Conservation (phyloP, 2,888 invertebrate genomes). For the Blastobasis lacticolella region DNA sequence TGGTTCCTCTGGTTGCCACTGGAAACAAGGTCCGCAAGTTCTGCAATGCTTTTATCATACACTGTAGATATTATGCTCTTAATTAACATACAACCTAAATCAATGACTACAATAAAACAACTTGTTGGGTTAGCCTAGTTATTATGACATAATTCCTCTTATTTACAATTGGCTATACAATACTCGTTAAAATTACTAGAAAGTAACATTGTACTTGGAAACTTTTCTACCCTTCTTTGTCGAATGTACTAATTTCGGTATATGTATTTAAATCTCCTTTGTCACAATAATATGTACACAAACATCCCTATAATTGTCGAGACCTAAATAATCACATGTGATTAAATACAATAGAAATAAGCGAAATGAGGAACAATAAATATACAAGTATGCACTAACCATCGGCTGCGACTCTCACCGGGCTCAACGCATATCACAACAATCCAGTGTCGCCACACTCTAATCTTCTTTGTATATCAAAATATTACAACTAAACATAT, state of each 20-base stretch:
- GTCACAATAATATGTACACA: slow-evolving; percentile 47
- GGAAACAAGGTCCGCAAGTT: background rate
- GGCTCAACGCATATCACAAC: slow-evolving; percentile 39
- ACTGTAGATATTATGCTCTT: slow-evolving; percentile 43
- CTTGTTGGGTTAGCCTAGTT: slow-evolving; percentile 67
- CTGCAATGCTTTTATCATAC: slow-evolving; percentile 43
- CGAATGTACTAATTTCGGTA: slow-evolving; percentile 58
- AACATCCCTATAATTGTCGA: slow-evolving; percentile 60
- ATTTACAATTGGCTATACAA: slow-evolving; percentile 72
- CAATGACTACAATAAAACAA: slow-evolving; percentile 71
- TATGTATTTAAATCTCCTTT: slow-evolving; percentile 36
- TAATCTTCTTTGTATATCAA: slow-evolving; percentile 15
- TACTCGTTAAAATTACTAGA: slow-evolving; percentile 61
- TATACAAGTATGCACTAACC: slow-evolving; percentile 60
- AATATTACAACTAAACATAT: slow-evolving; percentile 52
- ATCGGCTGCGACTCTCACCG: slow-evolving; percentile 45
- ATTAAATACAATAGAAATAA: slow-evolving; percentile 35
- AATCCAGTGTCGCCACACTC: slow-evolving; percentile 3
- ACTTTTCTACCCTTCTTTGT: slow-evolving; percentile 56
- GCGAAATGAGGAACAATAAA: slow-evolving; percentile 65
- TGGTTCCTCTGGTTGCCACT: background rate
- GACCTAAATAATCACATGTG: slow-evolving; percentile 66
- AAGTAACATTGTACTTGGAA: slow-evolving; percentile 70
- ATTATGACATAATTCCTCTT: slow-evolving; percentile 72
- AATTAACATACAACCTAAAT: slow-evolving; percentile 48